Base-by-base conservation (phyloP, 1,140 invertebrate species). In the Pygmarrhopalites habei region DNA sequence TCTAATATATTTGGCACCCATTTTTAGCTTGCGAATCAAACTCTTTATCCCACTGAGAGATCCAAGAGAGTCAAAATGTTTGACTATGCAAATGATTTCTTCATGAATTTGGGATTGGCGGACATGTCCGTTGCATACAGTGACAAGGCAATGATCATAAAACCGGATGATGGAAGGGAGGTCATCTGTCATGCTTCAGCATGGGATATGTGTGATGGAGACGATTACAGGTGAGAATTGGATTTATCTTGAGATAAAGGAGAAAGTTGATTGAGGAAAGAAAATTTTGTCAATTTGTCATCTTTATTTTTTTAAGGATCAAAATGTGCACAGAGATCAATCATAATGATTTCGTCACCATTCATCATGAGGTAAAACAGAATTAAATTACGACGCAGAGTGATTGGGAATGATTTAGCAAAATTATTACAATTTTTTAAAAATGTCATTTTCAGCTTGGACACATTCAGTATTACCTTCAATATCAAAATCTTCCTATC, bases 291-390 rank as follows among this genome's bases (percentile, higher is more conserved):
- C n/a, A 41, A 17, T 49, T 15, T 7, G 46, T n/a, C 7, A 53
- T 12, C 51, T 14, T 30, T 30, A 15, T 41, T 21, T 32, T 55
- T 66, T 62, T 49, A 30, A 92, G 94, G 64, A 93, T 98, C 55
- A 98, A 97, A 79, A 91, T 94, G 87, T 98, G 94, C 74, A 90
- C 92, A 0, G 85, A 88, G 62, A 83, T 95, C 2, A 90, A 84
- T 58, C 88, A 90, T 82, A 86, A 88, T 60, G 89, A 95, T 75
- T 77, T 97, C 41, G 83, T 94, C 56, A 95, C 90, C 0, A 86
- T 87, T 28, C 93, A 97, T 73, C 94, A 97, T 72, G 92, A 95
- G 77, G 86, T 65, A 30, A 30, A 7, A 15, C 14, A 72, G 75
- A 70, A 70, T 74, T 15, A 73, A n/a, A n/a, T n/a, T n/a, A n/a